phyloP scores from a whole-genome alignment of 1,140 invertebrate genomes.

The Megalonaias nervosa region DNA sequence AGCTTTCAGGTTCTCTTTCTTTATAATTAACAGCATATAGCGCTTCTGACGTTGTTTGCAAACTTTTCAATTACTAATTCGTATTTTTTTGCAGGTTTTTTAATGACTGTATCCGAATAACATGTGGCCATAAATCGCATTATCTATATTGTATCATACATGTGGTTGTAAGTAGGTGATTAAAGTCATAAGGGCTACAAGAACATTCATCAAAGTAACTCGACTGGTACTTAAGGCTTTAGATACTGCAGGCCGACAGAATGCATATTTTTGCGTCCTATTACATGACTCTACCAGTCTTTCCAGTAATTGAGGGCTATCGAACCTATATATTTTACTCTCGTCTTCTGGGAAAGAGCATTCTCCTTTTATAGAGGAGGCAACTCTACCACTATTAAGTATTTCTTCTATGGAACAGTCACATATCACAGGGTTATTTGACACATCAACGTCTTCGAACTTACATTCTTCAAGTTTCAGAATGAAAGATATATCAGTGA shows the following conservation, averaged over 20 bases:
- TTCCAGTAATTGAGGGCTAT: background rate
- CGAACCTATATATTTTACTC: constrained; percentile 11
- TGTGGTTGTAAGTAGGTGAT: too few relatives aligned
- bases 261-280: constrained; percentile 8
- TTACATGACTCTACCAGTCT: constrained; percentile 10
- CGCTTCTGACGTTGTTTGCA: too few relatives aligned
- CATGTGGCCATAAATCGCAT: too few relatives aligned
- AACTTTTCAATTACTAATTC: too few relatives aligned
- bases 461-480: constrained; percentile 21
- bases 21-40: too few relatives aligned
- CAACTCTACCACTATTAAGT: constrained; percentile 29
- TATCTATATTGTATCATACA: too few relatives aligned
- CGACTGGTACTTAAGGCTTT: too few relatives aligned
- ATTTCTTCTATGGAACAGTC: constrained; percentile 24
- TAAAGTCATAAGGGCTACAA: too few relatives aligned
- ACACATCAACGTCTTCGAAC: constrained; percentile 24
- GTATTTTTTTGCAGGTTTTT: too few relatives aligned
- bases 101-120: too few relatives aligned
- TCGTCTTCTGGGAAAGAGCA: constrained; percentile 11
- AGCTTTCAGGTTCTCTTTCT: too few relatives aligned
- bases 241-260: background rate
- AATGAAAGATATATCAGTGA: constrained; percentile 27
- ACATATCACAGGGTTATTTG: constrained; percentile 27
- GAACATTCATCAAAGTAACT: too few relatives aligned
- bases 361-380: constrained; percentile 15